Evolutionary conservation across 2,113 vertebrate genomes (phyloP).

Genomic region (Cacatua alba): DNA sequence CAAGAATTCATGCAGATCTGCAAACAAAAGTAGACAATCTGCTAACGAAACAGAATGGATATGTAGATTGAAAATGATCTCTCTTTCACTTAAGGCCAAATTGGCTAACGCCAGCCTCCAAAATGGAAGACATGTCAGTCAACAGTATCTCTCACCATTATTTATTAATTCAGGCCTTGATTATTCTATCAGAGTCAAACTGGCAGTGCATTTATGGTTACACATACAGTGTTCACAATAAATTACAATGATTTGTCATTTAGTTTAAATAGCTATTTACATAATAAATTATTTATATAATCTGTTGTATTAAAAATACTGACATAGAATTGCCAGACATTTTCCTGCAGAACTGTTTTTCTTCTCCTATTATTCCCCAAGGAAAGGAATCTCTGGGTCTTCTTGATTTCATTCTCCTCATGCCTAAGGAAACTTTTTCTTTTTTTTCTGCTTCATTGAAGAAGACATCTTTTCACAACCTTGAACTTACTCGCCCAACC

Average conservation of each 20-base stretch:
- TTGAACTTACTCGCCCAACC: neutral
- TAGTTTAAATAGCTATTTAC: neutral
- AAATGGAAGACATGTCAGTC: neutral
- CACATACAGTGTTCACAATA: neutral
- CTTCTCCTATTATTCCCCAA: neutral
- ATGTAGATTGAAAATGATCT: neutral
- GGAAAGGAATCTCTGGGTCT: neutral
- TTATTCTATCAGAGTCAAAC: neutral
- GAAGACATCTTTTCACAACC: neutral
- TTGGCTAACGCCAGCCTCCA: neutral
- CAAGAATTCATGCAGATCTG: slow-evolving; percentile 14
- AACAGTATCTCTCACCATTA: slow-evolving; percentile 1
- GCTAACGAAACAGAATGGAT: slow-evolving; percentile 13
- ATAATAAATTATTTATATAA: neutral
- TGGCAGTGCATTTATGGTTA: neutral
- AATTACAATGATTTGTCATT: neutral
- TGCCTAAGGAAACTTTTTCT: accelerated
- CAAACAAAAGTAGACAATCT: slow-evolving; percentile 56
- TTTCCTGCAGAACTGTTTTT: neutral
- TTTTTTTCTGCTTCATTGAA: neutral
- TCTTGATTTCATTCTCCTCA: neutral
- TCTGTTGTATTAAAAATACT: neutral
- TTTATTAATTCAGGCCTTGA: slow-evolving; percentile 32
- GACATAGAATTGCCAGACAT: neutral
- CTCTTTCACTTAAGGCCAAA: slow-evolving; percentile 34